A percentile compares a stretch with the other conserved stretches of the same genome.
phyloP scores from a whole-genome alignment of 2,113 vertebrate genomes.

The Clarias macrocephalus region DNA sequence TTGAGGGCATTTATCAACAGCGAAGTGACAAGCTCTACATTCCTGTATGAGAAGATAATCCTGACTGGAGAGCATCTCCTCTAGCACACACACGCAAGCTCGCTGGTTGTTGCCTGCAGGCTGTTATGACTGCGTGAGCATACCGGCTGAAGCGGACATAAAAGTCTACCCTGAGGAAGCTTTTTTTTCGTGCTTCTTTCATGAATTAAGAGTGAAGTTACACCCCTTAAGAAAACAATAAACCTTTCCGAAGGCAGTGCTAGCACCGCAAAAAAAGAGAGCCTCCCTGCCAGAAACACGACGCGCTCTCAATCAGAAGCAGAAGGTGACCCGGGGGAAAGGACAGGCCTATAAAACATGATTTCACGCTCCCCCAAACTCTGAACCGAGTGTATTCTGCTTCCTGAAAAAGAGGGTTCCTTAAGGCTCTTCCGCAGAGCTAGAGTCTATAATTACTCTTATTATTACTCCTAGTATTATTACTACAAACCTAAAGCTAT shows the following conservation, averaged over 20 bases:
- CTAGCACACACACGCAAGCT: slow-evolving; percentile 41
- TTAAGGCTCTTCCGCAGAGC: slow-evolving; percentile 34
- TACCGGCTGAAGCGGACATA: slow-evolving; percentile 71
- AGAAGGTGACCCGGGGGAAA: slow-evolving; percentile 40
- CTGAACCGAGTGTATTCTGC: background rate
- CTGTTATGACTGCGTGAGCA: slow-evolving; percentile 70
- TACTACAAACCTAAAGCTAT: background rate
- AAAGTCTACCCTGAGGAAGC: slow-evolving; percentile 70
- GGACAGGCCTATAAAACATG: slow-evolving; percentile 27
- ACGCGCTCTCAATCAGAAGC: slow-evolving; percentile 31
- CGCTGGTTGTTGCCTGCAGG: slow-evolving; percentile 61
- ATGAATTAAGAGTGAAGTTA: slow-evolving; percentile 73
- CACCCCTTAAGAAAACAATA: slow-evolving; percentile 73
- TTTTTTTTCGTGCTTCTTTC: slow-evolving; percentile 58
- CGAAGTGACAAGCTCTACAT: slow-evolving; percentile 61
- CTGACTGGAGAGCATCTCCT: slow-evolving; percentile 59
- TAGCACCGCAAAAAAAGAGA: slow-evolving; percentile 27
- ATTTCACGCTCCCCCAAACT: slow-evolving; percentile 8
- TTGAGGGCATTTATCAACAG: slow-evolving; percentile 41
- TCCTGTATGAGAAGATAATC: slow-evolving; percentile 67
- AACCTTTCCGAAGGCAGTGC: slow-evolving; percentile 56
- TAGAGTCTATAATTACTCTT: slow-evolving; percentile 30
- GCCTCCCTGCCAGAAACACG: slow-evolving; percentile 40
- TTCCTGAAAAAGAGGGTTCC: slow-evolving; percentile 6
- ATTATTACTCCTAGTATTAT: slow-evolving; percentile 32